Percentiles rank a stretch among this genome's conserved stretches.
Evolutionary conservation across 1,140 invertebrate species (phyloP).

Genomic region (Drosophila carrolli): DNA sequence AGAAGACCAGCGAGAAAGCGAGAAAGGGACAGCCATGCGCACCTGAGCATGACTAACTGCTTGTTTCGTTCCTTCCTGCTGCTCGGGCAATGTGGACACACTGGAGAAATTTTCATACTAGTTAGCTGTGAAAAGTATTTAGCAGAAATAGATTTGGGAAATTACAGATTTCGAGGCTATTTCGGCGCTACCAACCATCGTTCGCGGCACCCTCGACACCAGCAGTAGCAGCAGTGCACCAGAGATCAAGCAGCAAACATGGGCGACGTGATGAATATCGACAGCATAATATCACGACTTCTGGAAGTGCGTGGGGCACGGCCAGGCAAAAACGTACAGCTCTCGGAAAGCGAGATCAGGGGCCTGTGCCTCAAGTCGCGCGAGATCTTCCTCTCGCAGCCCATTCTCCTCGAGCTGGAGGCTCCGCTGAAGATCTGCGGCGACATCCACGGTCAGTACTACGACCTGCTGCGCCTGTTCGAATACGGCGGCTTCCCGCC

Average conservation of each 20-base stretch:
- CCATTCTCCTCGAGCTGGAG: constrained; percentile 98
- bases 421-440: constrained; percentile 99
- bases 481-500: constrained; percentile 99
- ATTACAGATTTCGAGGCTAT: constrained; percentile 42
- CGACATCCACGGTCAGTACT: constrained; percentile 99
- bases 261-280: constrained; percentile 83
- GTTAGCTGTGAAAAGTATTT: constrained; percentile 75
- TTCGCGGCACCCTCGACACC: constrained; percentile 53
- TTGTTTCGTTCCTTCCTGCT: constrained; percentile 56
- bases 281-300: constrained; percentile 83
- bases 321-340: constrained; percentile 96
- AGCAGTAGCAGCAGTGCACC: constrained; percentile 56
- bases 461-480: constrained; percentile 98
- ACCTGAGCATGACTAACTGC: constrained; percentile 47
- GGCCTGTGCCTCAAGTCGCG: constrained; percentile 98
- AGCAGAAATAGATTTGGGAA: constrained; percentile 60
- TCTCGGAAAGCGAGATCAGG: constrained; percentile 98
- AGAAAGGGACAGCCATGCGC: constrained; percentile 12
- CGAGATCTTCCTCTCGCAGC: constrained; percentile 99
- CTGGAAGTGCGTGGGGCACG: constrained; percentile 84
- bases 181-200: constrained; percentile 56
- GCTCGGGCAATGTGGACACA: constrained; percentile 53
- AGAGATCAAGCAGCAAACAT: constrained; percentile 59
- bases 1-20: constrained; percentile 3
- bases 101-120: constrained; percentile 69